These are phyloP conservation scores for Cephonodes hylas DNA, from an alignment of 2,888 invertebrate genomes.

Conservation along the genomic window DNA sequence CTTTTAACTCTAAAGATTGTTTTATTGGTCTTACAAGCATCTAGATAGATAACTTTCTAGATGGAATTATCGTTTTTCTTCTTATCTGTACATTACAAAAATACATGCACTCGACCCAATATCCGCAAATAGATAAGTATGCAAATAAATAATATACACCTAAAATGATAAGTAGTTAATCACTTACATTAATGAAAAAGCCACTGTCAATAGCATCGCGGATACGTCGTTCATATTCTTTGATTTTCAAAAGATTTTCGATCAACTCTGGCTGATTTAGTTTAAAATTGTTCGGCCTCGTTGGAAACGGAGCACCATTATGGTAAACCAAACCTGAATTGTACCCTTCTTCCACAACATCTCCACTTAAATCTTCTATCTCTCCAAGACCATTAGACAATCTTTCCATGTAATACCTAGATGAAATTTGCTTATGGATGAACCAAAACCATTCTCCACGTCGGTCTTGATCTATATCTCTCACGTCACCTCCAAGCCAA, in stretches of 20 bases:
- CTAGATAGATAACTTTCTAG: too few species aligned
- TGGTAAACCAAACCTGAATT: constrained; percentile 82
- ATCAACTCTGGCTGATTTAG: constrained; percentile 69
- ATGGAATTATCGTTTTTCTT: too few species aligned
- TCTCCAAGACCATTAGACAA: constrained; percentile 86
- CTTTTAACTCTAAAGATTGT: too few species aligned
- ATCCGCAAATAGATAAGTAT: too few species aligned
- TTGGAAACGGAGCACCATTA: constrained; percentile 85
- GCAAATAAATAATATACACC: too few species aligned
- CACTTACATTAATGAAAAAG: constrained; percentile 65
- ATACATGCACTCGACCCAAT: too few species aligned
- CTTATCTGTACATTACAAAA: too few species aligned
- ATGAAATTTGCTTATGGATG: constrained; percentile 83
- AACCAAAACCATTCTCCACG: constrained; percentile 85
- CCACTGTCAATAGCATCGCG: constrained; percentile 82
- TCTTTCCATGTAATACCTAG: constrained; percentile 89
- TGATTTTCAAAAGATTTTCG: constrained; percentile 64
- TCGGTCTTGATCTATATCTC: constrained; percentile 75
- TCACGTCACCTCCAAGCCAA: constrained; percentile 82
- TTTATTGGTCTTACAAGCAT: too few species aligned
- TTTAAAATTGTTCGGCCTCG: constrained; percentile 80
- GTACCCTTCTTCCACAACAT: constrained; percentile 81
- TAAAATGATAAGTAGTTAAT: not conserved
- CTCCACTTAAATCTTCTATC: constrained; percentile 80
- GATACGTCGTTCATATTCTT: constrained; percentile 79